Evolutionary conservation across 2,113 vertebrate species (phyloP), one percentile per base, ranked within the genome.

Genomic region (Gadus chalcogrammus): DNA sequence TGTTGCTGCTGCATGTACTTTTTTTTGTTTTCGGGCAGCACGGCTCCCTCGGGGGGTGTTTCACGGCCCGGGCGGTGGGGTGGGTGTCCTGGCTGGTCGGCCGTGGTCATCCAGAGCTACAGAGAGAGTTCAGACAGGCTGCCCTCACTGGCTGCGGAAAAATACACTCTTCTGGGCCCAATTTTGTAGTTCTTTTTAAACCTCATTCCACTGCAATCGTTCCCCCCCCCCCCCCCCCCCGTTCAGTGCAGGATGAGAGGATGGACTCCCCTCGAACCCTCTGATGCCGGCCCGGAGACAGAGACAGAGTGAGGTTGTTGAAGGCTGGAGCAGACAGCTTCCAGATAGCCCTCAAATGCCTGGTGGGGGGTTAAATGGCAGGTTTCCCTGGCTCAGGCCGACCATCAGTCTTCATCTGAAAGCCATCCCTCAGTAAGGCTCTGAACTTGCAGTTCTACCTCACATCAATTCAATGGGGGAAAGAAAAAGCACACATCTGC

Each of bases 81-180:
- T 79, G 72, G 78, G 79, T 84, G 80, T 85, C 76, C 79, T 80
- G 75, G 70, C 78, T 73, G 63, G 55, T 22, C 22, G 68, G 75
- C 72, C 77, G 80, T 82, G 82, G 88, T 89, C 87, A 88, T 85
- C 79, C 75, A 66, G 77, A 84, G 84, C 81, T 83, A 72, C 73
- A 80, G 82, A 83, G 82, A 83, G 76, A 71, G 75, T 85, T 86
- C 85, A 84, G 87, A 79, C 77, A 79, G 81, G 85, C 82, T 89
- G 81, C 80, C 75, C 88, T 82, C 83, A 78, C 87, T 77, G 42
- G 7, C 74, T 79, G 59, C 64, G 35, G 73, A 27, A 61, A 64
- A 69, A 61, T 0, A 3, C 42, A 48, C 11, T 48, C 42, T 48
- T 48, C 42, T 48, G 42, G 42, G 42, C 12, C 42, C 42, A 48